These are phyloP conservation scores for Casuarius casuarius DNA, from an alignment of 2,113 vertebrate species.

Conservation along the genomic window DNA sequence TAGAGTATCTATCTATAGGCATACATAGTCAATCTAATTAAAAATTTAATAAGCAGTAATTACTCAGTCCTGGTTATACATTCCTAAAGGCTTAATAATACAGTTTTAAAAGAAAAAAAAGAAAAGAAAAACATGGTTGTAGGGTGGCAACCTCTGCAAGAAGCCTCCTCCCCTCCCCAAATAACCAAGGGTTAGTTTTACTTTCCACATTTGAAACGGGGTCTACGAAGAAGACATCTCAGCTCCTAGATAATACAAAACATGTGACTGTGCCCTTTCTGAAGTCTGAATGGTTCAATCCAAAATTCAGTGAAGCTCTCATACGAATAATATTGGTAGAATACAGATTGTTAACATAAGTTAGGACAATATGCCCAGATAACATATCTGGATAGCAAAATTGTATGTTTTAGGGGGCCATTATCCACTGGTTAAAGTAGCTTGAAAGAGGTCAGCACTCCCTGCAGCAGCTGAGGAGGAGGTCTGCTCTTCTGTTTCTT, in stretches of 20 bases:
- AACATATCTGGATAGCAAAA: not conserved
- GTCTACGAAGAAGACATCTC: conserved; percentile 59
- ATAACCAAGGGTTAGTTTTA: conserved; percentile 56
- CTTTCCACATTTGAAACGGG: conserved; percentile 56
- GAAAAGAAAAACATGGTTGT: conserved; percentile 45
- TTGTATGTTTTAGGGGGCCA: not conserved
- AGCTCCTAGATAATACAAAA: conserved; percentile 50
- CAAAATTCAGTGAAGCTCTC: conserved; percentile 35
- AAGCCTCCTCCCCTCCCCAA: conserved; percentile 52
- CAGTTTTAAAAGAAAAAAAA: conserved; percentile 53
- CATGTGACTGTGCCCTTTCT: conserved; percentile 36
- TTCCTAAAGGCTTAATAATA: conserved; percentile 78
- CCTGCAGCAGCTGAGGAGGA: not conserved
- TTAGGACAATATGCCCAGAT: conserved; percentile 57
- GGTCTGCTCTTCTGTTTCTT: not conserved
- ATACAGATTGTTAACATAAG: conserved; percentile 65
- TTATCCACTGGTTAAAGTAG: not conserved
- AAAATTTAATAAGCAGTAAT: conserved; percentile 76
- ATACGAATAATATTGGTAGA: conserved; percentile 72
- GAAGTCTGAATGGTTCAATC: conserved; percentile 11
- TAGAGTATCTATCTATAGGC: conserved; percentile 68
- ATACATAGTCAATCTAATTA: conserved; percentile 74
- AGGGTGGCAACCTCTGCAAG: conserved; percentile 66
- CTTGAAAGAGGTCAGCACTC: not conserved
- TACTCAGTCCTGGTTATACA: conserved; percentile 77